phyloP scores from a whole-genome alignment of 2,888 invertebrate genomes.

The Vesta saturnalis region DNA sequence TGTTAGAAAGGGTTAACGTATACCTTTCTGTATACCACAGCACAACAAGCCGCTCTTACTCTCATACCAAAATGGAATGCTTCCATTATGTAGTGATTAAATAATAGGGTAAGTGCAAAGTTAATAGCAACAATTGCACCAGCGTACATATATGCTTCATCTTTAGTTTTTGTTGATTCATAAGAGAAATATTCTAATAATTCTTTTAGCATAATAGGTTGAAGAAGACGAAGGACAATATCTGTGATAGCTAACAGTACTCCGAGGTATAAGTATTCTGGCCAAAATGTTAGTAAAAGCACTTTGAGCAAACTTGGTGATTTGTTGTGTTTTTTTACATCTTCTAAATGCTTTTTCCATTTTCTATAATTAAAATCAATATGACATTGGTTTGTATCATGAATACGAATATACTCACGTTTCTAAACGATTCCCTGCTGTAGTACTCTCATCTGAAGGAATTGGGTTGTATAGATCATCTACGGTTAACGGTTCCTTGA shows the following conservation, averaged over 20 bases:
- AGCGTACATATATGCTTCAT: slow-evolving; percentile 73
- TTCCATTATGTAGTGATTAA: slow-evolving; percentile 74
- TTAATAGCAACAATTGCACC: slow-evolving; percentile 67
- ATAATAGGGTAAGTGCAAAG: slow-evolving; percentile 67
- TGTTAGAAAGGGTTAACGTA: slow-evolving; percentile 34
- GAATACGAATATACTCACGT: slow-evolving; percentile 58
- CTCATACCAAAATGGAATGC: slow-evolving; percentile 83
- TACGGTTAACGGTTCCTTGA: slow-evolving; percentile 74
- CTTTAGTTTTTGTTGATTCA: slow-evolving; percentile 62
- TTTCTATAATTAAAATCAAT: slow-evolving; percentile 63
- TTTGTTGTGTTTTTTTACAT: slow-evolving; percentile 66
- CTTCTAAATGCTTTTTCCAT: slow-evolving; percentile 73
- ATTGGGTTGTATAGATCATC: slow-evolving; percentile 80
- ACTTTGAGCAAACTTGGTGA: slow-evolving; percentile 73
- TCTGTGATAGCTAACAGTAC: slow-evolving; percentile 71
- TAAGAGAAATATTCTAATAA: slow-evolving; percentile 74
- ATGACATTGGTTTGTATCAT: not conserved
- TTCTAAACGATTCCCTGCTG: slow-evolving; percentile 75
- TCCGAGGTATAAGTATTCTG: slow-evolving; percentile 71
- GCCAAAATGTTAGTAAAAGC: slow-evolving; percentile 74
- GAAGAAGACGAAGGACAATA: slow-evolving; percentile 68
- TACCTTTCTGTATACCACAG: slow-evolving; percentile 88
- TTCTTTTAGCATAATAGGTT: slow-evolving; percentile 73
- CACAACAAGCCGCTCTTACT: slow-evolving; percentile 83
- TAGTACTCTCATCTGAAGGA: slow-evolving; percentile 72